Evolutionary conservation across 2,888 invertebrate genomes (phyloP), one percentile per base, ranked within the genome.

Genomic region (Drosophila niveifrons): DNA sequence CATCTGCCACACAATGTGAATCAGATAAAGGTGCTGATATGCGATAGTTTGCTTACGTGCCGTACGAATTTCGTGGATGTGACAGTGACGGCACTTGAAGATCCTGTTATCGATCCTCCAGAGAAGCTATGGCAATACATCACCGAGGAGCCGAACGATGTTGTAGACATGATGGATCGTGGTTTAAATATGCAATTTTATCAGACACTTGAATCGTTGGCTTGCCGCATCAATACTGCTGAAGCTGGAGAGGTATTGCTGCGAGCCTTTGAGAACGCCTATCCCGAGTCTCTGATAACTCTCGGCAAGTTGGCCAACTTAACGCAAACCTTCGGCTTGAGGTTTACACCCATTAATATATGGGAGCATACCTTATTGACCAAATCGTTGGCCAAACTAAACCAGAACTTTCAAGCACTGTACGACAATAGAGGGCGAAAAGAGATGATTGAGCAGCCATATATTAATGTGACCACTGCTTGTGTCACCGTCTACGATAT

Each of bases 271-370:
- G 10, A 48, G 0, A 0, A 18, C 1, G 11, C 52, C 0, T 3
- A 13, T 4, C 66, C 62, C 2, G 1, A 6, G 1, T 36, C 62
- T 0, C 0, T 52, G 1, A 0, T 3, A 0, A 11, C 64, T 0
- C 63, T 83, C 2, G 69, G 75, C 7, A 62, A 56, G 6, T 1
- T 81, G 31, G 70, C 76, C 0, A 75, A 75, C 46, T 39, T 83
- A 0, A 89, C 75, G 2, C 13, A 18, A 1, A 81, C 72, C 3
- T 10, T 89, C 9, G 70, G 57, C 3, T 0, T 4, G 0, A 31
- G n/a, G 0, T 7, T 83, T 4, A n/a, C 55, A 3, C 78, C 82
- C 2, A 61, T 67, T 1, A 7, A 36, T 34, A 1, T 2, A 0
- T 0, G 0, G 0, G 57, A 61, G 0, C 36, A 65, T 1, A 0